These are phyloP conservation scores for Etheostoma cragini DNA, from an alignment of 2,113 vertebrate species.

Conservation along the genomic window DNA sequence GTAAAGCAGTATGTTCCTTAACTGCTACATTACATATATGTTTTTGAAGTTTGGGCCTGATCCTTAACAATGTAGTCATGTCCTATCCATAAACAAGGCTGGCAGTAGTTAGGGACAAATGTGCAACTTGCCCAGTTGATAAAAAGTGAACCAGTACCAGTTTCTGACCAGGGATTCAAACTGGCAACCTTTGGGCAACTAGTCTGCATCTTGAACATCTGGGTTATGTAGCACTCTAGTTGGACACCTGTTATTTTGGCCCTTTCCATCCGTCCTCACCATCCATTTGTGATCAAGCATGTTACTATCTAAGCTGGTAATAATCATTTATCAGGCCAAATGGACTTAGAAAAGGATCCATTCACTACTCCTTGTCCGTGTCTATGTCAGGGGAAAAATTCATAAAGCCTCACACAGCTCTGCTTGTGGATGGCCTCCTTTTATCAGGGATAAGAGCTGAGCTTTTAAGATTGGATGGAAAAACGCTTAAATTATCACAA, in stretches of 20 bases:
- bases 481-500: not conserved
- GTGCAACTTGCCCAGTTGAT: too few relatives aligned
- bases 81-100: too few relatives aligned
- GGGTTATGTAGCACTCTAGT: too few relatives aligned
- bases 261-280: not conserved
- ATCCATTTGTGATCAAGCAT: not conserved
- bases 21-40: not conserved
- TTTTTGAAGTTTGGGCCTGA: too few relatives aligned
- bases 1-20: not conserved
- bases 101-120: too few relatives aligned
- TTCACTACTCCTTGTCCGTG: not conserved
- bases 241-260: too few relatives aligned
- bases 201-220: too few relatives aligned
- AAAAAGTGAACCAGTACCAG: too few relatives aligned
- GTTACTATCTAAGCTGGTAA: not conserved
- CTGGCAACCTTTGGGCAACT: too few relatives aligned
- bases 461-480: not conserved
- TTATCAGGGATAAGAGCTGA: not conserved
- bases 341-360: not conserved
- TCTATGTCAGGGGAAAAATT: not conserved
- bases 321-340: slow-evolving; percentile 4
- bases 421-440: not conserved
- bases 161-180: too few relatives aligned
- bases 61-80: too few relatives aligned
- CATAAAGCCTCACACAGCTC: not conserved